Conservation (phyloP, 2,888 invertebrate species). For the Nomada ruficornis region DNA sequence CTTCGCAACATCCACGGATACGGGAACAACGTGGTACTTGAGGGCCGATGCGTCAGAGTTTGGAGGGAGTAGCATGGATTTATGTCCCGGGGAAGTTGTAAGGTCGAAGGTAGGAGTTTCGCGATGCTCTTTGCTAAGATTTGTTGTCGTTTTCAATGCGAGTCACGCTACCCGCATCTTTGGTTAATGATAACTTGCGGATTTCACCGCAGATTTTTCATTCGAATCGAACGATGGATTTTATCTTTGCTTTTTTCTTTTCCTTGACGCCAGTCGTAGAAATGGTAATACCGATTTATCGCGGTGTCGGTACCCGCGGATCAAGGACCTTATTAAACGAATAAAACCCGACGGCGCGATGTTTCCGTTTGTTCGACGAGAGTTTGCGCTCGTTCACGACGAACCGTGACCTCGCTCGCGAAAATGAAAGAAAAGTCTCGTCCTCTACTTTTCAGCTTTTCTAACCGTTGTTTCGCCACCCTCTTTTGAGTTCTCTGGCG, state of each 20-base stretch:
- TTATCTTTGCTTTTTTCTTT: neutral
- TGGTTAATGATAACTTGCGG: slow-evolving; percentile 16
- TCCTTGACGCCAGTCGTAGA: too few species aligned
- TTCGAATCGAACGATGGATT: neutral
- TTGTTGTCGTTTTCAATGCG: slow-evolving; percentile 34
- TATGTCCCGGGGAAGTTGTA: slow-evolving; percentile 50
- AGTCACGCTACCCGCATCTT: neutral
- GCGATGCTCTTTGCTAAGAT: slow-evolving; percentile 28
- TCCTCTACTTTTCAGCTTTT: slow-evolving; percentile 37
- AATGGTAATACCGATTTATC: neutral
- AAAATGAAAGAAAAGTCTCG: slow-evolving; percentile 41
- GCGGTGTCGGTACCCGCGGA: too few species aligned
- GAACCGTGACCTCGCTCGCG: neutral
- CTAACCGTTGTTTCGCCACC: slow-evolving; percentile 24
- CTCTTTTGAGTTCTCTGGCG: slow-evolving; percentile 21
- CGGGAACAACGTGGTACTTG: slow-evolving; percentile 57
- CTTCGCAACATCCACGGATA: slow-evolving; percentile 58
- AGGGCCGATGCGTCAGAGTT: slow-evolving; percentile 42
- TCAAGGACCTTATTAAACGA: slow-evolving; percentile 21
- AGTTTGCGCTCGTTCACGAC: slow-evolving; percentile 23
- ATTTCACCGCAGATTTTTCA: neutral
- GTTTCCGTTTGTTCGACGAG: slow-evolving; percentile 18
- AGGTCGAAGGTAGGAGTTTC: slow-evolving; percentile 50
- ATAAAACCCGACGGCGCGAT: neutral
- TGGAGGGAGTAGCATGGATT: slow-evolving; percentile 37